These are phyloP conservation scores for Semnopithecus entellus DNA, from an alignment of 2,113 vertebrate genomes.

Conservation along the genomic window DNA sequence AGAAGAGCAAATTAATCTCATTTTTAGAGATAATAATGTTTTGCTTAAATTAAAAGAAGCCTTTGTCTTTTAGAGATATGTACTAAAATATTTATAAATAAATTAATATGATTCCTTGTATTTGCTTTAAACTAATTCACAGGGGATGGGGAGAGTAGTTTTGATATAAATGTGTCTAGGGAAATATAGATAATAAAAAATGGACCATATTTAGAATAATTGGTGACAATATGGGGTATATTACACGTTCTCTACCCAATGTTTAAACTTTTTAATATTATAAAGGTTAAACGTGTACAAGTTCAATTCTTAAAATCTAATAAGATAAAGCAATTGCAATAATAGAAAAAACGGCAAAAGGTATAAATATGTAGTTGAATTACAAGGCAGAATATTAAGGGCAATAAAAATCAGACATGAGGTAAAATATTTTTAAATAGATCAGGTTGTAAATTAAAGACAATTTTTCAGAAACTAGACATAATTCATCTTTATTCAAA, in stretches of 20 bases:
- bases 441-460: background rate
- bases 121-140: background rate
- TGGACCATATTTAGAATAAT: background rate
- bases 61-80: background rate
- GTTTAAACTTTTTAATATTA: background rate
- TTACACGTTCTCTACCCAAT: background rate
- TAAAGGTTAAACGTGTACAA: background rate
- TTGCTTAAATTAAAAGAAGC: background rate
- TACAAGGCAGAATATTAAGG: background rate
- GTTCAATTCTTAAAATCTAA: conserved; percentile 11
- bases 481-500: background rate
- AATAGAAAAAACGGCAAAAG: background rate
- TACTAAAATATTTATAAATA: background rate
- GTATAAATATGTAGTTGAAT: background rate
- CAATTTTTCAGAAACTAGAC: background rate
- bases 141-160: background rate
- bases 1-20: background rate
- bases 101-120: background rate
- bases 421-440: background rate
- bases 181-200: background rate
- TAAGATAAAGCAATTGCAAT: background rate
- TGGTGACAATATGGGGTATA: background rate
- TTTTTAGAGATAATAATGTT: background rate
- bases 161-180: background rate
- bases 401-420: conserved; percentile 22